These are phyloP conservation scores for Microctonus brassicae DNA, from an alignment of 2,888 invertebrate species.

Conservation along the genomic window DNA sequence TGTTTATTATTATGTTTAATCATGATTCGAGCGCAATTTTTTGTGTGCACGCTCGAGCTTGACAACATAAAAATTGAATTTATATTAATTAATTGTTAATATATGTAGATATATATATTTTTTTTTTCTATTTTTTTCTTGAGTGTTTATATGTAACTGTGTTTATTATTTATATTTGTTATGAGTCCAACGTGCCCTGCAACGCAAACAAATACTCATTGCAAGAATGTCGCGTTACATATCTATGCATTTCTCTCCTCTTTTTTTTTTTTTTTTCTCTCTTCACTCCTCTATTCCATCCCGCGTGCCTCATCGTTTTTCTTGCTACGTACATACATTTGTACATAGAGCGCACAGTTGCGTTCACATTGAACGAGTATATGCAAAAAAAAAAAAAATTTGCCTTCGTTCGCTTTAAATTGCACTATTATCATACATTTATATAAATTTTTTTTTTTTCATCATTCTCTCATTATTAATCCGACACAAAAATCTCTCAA, in stretches of 20 bases:
- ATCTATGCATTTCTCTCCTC: background rate
- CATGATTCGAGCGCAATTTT: slow-evolving; percentile 49
- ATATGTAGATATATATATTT: background rate
- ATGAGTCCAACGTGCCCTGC: background rate
- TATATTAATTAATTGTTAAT: background rate
- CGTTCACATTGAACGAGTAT: background rate
- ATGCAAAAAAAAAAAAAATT: background rate
- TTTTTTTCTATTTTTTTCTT: background rate
- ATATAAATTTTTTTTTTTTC: background rate
- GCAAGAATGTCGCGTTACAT: slow-evolving; percentile 1
- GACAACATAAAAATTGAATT: background rate
- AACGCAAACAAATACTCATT: background rate
- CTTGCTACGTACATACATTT: background rate
- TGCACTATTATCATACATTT: background rate
- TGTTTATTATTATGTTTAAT: background rate
- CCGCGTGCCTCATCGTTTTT: background rate
- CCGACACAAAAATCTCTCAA: background rate
- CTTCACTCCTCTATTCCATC: slow-evolving; percentile 27
- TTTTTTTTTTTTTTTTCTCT: slow-evolving; percentile 1
- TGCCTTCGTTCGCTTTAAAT: background rate
- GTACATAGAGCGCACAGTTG: too few species aligned
- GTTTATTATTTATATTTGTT: background rate
- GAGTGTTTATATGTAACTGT: background rate
- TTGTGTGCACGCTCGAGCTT: slow-evolving; percentile 49
- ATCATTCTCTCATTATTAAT: background rate